These are phyloP conservation scores for Drosophila colorata DNA, from an alignment of 2,888 invertebrate genomes.

Conservation along the genomic window DNA sequence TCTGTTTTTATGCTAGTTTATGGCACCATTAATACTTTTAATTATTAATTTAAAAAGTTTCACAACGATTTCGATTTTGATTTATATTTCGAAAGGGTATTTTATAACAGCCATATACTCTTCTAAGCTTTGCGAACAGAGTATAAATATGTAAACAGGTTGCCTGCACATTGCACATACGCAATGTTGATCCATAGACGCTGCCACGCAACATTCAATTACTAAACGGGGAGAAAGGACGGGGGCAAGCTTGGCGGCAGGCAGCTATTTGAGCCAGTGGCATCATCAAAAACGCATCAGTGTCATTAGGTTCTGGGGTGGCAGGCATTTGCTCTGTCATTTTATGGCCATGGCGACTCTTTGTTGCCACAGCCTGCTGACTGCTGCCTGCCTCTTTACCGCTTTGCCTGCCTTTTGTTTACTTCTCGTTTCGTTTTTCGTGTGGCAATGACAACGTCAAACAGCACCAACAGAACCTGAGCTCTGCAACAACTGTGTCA, in stretches of 20 bases:
- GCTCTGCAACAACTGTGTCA: constrained; percentile 71
- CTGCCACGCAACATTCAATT: constrained; percentile 64
- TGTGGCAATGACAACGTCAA: constrained; percentile 61
- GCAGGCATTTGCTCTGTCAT: constrained; percentile 70
- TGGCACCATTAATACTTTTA: no score
- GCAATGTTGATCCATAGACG: constrained; percentile 42
- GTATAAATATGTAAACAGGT: constrained; percentile 31
- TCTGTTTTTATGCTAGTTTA: no score
- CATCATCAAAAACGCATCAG: constrained; percentile 81
- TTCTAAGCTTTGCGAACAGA: neutral
- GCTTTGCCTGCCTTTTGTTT: constrained; percentile 65
- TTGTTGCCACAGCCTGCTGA: constrained; percentile 34
- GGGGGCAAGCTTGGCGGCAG: constrained; percentile 4
- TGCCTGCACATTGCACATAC: constrained; percentile 73
- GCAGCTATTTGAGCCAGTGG: constrained; percentile 51
- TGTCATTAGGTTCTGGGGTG: constrained; percentile 58
- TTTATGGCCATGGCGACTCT: constrained; percentile 62
- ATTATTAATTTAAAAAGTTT: no score
- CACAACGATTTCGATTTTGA: no score
- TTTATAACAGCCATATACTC: neutral
- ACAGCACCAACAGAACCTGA: constrained; percentile 25
- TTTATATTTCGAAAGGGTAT: no score
- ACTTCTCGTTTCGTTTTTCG: constrained; percentile 69
- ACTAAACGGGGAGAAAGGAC: constrained; percentile 19
- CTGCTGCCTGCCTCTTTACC: constrained; percentile 17